phyloP scores from a whole-genome alignment of 2,797 vertebrate genomes.

The Sebastes steindachneri region DNA sequence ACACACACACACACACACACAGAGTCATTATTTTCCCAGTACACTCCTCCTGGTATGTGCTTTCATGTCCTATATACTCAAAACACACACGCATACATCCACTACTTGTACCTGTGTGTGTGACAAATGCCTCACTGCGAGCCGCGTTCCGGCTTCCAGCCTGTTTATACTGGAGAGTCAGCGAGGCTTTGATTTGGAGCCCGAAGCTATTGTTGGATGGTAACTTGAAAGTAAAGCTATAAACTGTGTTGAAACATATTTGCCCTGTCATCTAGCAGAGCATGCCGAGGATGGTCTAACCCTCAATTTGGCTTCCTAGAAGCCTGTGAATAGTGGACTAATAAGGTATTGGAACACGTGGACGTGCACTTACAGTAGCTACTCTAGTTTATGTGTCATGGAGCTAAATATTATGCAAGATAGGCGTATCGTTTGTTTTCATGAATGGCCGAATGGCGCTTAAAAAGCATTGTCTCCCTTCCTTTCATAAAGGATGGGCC shows the following conservation, averaged over 20 bases:
- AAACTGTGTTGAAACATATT: constrained; percentile 79
- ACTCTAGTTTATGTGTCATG: neutral
- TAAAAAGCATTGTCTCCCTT: too few relatives aligned
- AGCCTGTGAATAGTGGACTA: constrained; percentile 68
- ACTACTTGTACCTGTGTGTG: constrained; percentile 33
- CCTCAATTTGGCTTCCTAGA: constrained; percentile 74
- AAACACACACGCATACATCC: constrained; percentile 36
- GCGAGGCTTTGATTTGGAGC: constrained; percentile 62
- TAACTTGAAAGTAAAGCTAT: constrained; percentile 76
- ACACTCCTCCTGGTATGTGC: constrained; percentile 62
- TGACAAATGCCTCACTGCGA: constrained; percentile 45
- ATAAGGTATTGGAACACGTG: constrained; percentile 58
- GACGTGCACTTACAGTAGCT: constrained; percentile 43
- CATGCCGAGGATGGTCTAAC: constrained; percentile 65
- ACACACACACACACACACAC: too few relatives aligned
- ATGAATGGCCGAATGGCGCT: too few relatives aligned
- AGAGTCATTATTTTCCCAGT: constrained; percentile 55
- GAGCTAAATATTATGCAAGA: neutral
- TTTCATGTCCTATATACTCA: constrained; percentile 54
- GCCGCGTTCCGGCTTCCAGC: constrained; percentile 43
- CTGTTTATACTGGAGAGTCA: constrained; percentile 66
- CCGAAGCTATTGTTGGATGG: constrained; percentile 72
- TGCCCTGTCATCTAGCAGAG: constrained; percentile 76
- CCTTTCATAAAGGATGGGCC: fast-evolving
- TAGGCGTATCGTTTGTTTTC: too few relatives aligned